These are phyloP conservation scores for Hirundo rustica DNA, from an alignment of 2,797 vertebrate species.

Conservation along the genomic window DNA sequence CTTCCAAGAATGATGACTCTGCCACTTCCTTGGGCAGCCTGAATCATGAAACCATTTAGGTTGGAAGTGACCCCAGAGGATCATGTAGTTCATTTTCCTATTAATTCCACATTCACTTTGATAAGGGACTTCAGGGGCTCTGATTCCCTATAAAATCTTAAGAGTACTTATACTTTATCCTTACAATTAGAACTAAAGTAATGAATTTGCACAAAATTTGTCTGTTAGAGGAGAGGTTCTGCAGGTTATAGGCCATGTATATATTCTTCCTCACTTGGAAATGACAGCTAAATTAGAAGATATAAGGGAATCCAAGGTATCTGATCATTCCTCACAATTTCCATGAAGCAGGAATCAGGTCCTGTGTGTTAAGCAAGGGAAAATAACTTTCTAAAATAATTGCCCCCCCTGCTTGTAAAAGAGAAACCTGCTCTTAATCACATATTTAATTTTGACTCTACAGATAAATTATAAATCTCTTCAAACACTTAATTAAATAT, in stretches of 20 bases:
- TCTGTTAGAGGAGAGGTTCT: neutral
- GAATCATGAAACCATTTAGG: neutral
- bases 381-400: neutral
- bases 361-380: neutral
- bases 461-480: neutral
- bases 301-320: neutral
- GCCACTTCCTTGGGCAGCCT: neutral
- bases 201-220: neutral
- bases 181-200: neutral
- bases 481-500: neutral
- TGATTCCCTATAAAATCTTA: neutral
- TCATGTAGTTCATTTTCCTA: neutral
- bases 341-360: neutral
- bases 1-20: neutral
- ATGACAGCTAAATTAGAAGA: neutral
- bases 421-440: neutral
- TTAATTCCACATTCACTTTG: neutral
- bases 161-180: neutral
- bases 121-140: neutral
- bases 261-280: neutral
- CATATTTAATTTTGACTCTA: neutral
- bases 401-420: neutral
- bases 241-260: neutral
- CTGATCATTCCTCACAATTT: neutral
- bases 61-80: neutral